Evolutionary conservation across 2,113 vertebrate genomes (phyloP), one percentile per base, ranked within the genome.

Genomic region (Poecilia latipinna): DNA sequence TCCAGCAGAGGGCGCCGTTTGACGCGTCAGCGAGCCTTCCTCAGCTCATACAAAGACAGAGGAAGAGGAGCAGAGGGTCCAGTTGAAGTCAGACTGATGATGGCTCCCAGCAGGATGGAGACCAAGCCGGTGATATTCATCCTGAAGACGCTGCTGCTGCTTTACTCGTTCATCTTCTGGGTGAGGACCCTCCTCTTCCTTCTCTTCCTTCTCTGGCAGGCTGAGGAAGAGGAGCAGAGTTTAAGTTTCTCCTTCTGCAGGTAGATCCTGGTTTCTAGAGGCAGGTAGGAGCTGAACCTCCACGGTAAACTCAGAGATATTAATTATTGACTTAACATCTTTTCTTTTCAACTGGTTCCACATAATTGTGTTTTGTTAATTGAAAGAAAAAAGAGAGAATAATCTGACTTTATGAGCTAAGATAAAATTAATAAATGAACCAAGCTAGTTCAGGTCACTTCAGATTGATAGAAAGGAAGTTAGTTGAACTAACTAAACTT

Each of bases 101-200:
- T 97, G 96, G 95, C 96, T 96, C 96, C 94, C 74, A 95, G 96
- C 90, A 96, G 96, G 94, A 96, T 97, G 95, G 96, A 96, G 92
- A 97, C 96, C 87, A 96, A 96, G 94, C 96, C 97, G 79, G 94
- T 96, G 91, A 97, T 97, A 93, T 95, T 96, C 90, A 97, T 96
- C 91, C 94, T 97, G 85, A 97, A 97, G 93, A 95, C 93, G 78
- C 95, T 97, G 74, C 96, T 97, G 86, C 96, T 97, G 88, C 93
- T 96, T 92, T 97, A 97, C 93, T 96, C 95, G 87, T 96, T 97
- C 93, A 88, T 97, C 89, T 97, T 97, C 90, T 97, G 97, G 97
- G 97, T 97, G 91, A 97, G 95, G 61, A 60, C 24, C 28, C 3
- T 61, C 24, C 1, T 26, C 32, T 24, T 24, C 3, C 35, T 57